phyloP scores from a whole-genome alignment of 2,797 vertebrate genomes.

The Mus caroli region DNA sequence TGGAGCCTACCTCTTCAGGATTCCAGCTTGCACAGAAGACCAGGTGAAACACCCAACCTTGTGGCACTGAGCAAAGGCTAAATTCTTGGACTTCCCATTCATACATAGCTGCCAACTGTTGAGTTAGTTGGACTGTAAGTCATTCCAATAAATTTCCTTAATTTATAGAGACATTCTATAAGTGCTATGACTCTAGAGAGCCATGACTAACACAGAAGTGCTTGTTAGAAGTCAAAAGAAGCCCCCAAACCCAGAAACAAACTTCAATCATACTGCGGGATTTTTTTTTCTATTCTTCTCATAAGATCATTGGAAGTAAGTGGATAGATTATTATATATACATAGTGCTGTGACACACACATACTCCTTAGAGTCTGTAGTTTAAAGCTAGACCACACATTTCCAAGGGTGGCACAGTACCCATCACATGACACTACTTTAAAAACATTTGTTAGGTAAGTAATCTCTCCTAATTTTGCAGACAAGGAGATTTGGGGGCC shows the following conservation, averaged over 20 bases:
- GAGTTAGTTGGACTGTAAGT: neutral
- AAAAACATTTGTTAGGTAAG: conserved; percentile 39
- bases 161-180: neutral
- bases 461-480: conserved; percentile 27
- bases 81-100: neutral
- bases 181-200: neutral
- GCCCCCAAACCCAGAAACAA: conserved; percentile 24
- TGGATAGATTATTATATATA: neutral
- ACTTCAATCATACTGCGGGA: neutral
- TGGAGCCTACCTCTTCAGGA: neutral
- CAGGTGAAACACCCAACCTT: neutral
- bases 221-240: conserved; percentile 67
- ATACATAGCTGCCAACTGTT: neutral
- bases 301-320: conserved; percentile 40
- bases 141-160: neutral
- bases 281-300: neutral
- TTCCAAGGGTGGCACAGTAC: neutral
- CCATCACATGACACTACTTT: neutral
- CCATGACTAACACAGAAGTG: neutral
- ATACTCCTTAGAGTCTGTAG: neutral
- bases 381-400: neutral
- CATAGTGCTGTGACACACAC: neutral
- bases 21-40: neutral
- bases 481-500: neutral
- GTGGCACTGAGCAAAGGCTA: neutral